A percentile compares a stretch with the other conserved stretches of the same genome.
Evolutionary conservation across 1,140 invertebrate species (phyloP).

Genomic region (Drosophila sproati): DNA sequence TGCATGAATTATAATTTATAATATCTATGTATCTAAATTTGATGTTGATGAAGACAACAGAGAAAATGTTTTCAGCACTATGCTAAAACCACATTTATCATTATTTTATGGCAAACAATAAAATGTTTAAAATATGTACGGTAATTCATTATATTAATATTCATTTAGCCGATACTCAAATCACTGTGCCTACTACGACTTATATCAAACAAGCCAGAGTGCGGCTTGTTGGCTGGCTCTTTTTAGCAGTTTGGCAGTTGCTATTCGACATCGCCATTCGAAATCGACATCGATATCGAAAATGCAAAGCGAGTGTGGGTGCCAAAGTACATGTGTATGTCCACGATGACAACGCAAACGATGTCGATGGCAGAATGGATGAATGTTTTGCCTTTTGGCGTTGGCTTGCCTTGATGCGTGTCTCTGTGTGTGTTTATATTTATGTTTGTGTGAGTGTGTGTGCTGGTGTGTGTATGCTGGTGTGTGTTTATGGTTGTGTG

Average conservation of each 20-base stretch:
- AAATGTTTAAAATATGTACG: too few species aligned
- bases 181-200: conserved; percentile 22
- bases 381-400: conserved; percentile 60
- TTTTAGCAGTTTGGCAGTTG: conserved; percentile 4
- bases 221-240: conserved; percentile 14
- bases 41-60: too few species aligned
- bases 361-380: conserved; percentile 50
- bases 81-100: too few species aligned
- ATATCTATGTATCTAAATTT: too few species aligned
- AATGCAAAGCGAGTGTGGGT: conserved; percentile 65
- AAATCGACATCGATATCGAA: conserved; percentile 36
- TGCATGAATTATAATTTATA: too few species aligned
- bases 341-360: conserved; percentile 62
- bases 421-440: conserved; percentile 6
- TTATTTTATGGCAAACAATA: too few species aligned
- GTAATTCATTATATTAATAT: too few species aligned
- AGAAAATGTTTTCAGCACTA: too few species aligned
- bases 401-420: conserved; percentile 42
- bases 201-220: background rate
- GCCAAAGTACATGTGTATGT: conserved; percentile 76
- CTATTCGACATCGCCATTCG: conserved; percentile 12
- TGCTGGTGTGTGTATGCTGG: background rate
- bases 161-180: background rate
- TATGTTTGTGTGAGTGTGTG: background rate
- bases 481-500: conserved; percentile 6